phyloP scores from a whole-genome alignment of 2,888 invertebrate genomes.

The Quadriops clusia region DNA sequence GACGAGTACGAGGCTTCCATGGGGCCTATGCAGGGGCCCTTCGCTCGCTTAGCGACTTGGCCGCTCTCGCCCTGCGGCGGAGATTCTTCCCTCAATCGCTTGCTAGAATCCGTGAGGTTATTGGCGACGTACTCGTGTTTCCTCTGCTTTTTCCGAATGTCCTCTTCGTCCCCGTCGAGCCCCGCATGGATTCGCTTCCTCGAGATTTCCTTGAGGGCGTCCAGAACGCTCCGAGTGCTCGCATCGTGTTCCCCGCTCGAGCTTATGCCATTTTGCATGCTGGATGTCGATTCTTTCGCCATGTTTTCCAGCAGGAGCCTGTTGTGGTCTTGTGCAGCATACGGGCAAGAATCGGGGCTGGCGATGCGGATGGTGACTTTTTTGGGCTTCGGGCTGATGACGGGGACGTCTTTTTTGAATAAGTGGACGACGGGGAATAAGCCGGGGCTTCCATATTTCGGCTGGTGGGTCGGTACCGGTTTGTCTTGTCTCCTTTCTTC shows the following conservation, averaged over 20 bases:
- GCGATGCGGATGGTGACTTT: slow-evolving; percentile 28
- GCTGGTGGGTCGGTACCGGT: slow-evolving; percentile 26
- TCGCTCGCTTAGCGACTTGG: slow-evolving; percentile 20
- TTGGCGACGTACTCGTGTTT: too few relatives aligned
- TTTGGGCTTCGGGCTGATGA: slow-evolving; percentile 26
- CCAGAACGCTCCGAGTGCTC: slow-evolving; percentile 41
- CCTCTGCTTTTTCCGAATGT: too few relatives aligned
- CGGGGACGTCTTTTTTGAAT: slow-evolving; percentile 35
- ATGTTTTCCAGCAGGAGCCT: slow-evolving; percentile 21
- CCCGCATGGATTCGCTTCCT: slow-evolving; percentile 42
- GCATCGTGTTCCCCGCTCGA: too few relatives aligned
- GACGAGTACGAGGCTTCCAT: slow-evolving; percentile 30
- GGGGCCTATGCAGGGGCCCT: slow-evolving; percentile 28
- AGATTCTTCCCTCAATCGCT: slow-evolving; percentile 21
- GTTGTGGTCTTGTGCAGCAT: slow-evolving; percentile 23
- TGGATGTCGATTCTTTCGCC: too few relatives aligned
- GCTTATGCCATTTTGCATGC: too few relatives aligned
- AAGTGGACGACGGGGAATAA: slow-evolving; percentile 41
- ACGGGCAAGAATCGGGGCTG: too few relatives aligned
- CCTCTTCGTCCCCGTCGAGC: too few relatives aligned
- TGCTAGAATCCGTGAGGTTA: background rate
- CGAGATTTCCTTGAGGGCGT: slow-evolving; percentile 45
- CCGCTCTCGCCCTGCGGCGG: slow-evolving; percentile 13
- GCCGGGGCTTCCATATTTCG: slow-evolving; percentile 36
- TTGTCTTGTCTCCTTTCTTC: slow-evolving; percentile 26